Evolutionary conservation across 1,140 invertebrate species (phyloP).

Genomic region (Zaprionus nigranus): DNA sequence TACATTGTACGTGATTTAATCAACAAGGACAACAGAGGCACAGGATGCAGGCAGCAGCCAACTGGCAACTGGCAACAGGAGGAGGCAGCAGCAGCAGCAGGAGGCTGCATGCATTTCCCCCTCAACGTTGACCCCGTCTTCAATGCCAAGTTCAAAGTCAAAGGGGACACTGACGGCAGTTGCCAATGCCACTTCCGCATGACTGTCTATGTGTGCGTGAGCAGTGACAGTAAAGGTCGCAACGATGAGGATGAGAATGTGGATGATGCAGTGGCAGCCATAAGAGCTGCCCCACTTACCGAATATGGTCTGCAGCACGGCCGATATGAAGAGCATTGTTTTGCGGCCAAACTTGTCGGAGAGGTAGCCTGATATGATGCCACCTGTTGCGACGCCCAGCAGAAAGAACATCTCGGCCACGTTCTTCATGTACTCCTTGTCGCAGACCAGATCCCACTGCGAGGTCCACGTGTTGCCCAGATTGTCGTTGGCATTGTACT

Average conservation of each 20-base stretch:
- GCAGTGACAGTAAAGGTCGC: slow-evolving; percentile 42
- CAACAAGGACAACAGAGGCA: slow-evolving; percentile 67
- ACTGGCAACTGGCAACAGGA: slow-evolving; percentile 39
- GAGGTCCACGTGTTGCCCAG: slow-evolving; percentile 87
- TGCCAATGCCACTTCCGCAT: slow-evolving; percentile 63
- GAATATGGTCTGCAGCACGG: slow-evolving; percentile 88
- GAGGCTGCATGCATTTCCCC: slow-evolving; percentile 39
- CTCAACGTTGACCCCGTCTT: slow-evolving; percentile 33
- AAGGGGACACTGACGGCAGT: slow-evolving; percentile 55
- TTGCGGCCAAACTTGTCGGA: slow-evolving; percentile 92
- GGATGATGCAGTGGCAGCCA: neutral
- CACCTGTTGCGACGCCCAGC: slow-evolving; percentile 88
- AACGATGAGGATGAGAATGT: neutral
- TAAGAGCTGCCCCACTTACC: slow-evolving; percentile 79
- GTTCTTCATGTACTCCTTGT: slow-evolving; percentile 87
- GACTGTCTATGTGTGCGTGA: slow-evolving; percentile 13
- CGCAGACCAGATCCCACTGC: slow-evolving; percentile 89
- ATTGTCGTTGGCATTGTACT: slow-evolving; percentile 87
- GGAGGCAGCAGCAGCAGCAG: slow-evolving; percentile 29
- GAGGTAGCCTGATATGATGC: slow-evolving; percentile 89
- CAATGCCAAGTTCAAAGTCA: slow-evolving; percentile 56
- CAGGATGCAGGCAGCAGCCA: neutral
- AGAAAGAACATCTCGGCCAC: slow-evolving; percentile 89
- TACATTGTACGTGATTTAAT: slow-evolving; percentile 74
- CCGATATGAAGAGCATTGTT: slow-evolving; percentile 88